Evolutionary conservation across 2,113 vertebrate genomes (phyloP).

Genomic region (Melanerpes formicivorus): DNA sequence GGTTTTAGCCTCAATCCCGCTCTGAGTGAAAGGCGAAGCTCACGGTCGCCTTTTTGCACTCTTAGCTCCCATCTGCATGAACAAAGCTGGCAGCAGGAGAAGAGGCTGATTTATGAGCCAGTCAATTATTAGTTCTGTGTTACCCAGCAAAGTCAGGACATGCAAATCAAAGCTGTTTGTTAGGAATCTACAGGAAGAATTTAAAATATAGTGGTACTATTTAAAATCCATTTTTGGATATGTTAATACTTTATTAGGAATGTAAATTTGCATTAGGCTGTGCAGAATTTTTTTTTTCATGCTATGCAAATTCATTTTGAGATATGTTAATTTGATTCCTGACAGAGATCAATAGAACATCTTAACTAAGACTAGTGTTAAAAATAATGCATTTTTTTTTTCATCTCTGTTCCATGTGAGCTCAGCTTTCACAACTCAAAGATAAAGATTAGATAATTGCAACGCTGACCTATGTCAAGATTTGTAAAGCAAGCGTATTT

Average conservation of each 20-base stretch:
- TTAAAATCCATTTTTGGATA: constrained; percentile 54
- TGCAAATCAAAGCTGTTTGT: constrained; percentile 65
- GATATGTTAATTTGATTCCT: constrained; percentile 23
- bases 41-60: background rate
- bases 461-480: background rate
- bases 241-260: constrained; percentile 61
- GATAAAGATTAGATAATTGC: background rate
- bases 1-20: background rate
- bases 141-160: constrained; percentile 64
- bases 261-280: constrained; percentile 49
- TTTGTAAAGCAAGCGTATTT: background rate
- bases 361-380: background rate
- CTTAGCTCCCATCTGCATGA: background rate
- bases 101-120: constrained; percentile 28
- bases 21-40: background rate
- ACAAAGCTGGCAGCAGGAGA: background rate
- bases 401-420: background rate
- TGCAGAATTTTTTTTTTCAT: background rate
- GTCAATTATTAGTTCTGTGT: background rate
- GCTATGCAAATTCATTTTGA: constrained; percentile 53
- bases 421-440: background rate
- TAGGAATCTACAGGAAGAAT: constrained; percentile 15
- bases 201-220: constrained; percentile 12
- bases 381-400: background rate
- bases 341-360: background rate